These are phyloP conservation scores for Petrocephalus schoutedeni DNA, from an alignment of 2,797 vertebrate species.

Conservation along the genomic window DNA sequence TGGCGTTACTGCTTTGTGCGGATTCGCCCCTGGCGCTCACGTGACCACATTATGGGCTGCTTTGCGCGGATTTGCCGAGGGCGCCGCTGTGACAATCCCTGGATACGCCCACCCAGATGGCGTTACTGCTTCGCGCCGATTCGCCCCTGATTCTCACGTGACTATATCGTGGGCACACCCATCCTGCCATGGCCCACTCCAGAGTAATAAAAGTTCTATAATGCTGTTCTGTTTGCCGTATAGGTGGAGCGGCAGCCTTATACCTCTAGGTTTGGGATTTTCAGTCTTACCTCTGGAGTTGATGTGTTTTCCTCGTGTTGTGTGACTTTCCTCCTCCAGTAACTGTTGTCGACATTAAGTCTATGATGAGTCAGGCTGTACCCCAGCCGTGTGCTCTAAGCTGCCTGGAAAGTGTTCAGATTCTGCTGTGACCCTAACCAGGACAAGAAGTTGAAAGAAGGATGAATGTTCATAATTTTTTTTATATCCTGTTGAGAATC, in stretches of 20 bases:
- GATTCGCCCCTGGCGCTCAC: neutral
- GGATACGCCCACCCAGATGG: neutral
- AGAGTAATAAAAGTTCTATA: neutral
- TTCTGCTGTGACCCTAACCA: neutral
- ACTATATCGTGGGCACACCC: neutral
- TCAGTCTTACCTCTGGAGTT: neutral
- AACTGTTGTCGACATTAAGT: neutral
- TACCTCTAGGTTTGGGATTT: neutral
- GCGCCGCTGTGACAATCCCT: neutral
- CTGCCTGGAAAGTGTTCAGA: neutral
- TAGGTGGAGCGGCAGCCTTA: neutral
- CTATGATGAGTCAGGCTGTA: neutral
- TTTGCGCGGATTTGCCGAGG: neutral
- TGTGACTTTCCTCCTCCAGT: neutral
- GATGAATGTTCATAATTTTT: neutral
- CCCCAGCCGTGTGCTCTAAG: neutral
- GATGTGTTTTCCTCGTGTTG: neutral
- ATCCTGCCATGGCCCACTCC: neutral
- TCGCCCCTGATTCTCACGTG: conserved; percentile 10
- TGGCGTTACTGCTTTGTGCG: conserved; percentile 5
- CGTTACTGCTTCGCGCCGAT: neutral
- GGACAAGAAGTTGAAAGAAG: neutral
- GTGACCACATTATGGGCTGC: neutral
- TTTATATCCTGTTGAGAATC: neutral
- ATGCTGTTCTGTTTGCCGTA: neutral